These are phyloP conservation scores for Myrmecophaga tridactyla DNA, from an alignment of 2,113 vertebrate species.

Conservation along the genomic window DNA sequence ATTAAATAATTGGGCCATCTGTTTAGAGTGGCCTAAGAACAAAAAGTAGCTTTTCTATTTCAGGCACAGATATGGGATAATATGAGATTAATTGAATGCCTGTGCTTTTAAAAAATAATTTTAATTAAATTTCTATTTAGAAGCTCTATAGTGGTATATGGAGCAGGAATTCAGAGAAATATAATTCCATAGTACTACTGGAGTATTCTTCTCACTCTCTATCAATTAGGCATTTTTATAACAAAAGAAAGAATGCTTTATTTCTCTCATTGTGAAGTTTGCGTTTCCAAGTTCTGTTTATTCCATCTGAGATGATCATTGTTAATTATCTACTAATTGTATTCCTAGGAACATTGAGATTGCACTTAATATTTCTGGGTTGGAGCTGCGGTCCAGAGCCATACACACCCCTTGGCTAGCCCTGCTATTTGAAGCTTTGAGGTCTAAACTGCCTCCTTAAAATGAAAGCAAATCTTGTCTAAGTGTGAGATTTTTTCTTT, in stretches of 20 bases:
- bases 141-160: not conserved
- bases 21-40: not conserved
- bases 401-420: no score
- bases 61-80: not conserved
- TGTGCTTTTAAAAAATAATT: not conserved
- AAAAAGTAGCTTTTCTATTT: not conserved
- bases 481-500: not conserved
- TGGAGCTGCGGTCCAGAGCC: no score
- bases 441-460: not conserved
- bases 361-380: not conserved
- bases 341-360: not conserved
- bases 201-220: not conserved
- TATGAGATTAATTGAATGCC: not conserved
- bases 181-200: not conserved
- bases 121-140: slow-evolving; percentile 14
- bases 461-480: not conserved
- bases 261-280: not conserved
- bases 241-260: not conserved
- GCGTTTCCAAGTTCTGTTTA: not conserved
- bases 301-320: not conserved
- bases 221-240: not conserved
- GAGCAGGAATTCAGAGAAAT: not conserved
- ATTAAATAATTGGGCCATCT: not conserved
- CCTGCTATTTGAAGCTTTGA: not conserved
- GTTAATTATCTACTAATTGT: not conserved